Evolutionary conservation across 2,888 invertebrate species (phyloP), one percentile per base, ranked within the genome.

Genomic region (Melitaea athalia): DNA sequence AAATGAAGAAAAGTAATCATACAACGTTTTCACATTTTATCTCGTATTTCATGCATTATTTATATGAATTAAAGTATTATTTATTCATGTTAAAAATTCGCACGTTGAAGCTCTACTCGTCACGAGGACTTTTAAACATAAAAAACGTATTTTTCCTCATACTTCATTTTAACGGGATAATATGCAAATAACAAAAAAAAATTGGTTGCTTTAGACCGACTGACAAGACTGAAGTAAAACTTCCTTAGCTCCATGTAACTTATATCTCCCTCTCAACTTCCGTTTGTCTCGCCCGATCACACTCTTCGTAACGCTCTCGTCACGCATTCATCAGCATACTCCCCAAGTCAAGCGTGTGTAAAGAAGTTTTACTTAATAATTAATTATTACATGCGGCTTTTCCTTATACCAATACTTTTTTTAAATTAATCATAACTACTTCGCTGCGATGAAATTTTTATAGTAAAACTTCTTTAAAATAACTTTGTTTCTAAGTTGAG

Each of bases 201-300:
- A 33, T 33, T 45, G 62, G 53, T 45, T 43, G 47, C 55, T 55
- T 64, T 63, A 50, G 59, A 42, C 11, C 59, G 62, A 24, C 24
- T 24, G 24, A 24, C 62, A 62, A 65, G 55, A 61, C 59, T 59
- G 38, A 57, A 63, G 11, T 11, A n/a, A n/a, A n/a, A n/a, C 24
- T 31, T 52, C 11, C 11, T 24, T 52, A 50, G 15, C 12, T 52
- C 24, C 24, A 24, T 24, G 1, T 24, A 24, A 24, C 24, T 24
- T 24, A 24, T 24, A 24, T 24, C 24, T 24, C 24, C 24, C 24
- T 24, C 24, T 24, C 24, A 24, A 24, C 24, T 24, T 24, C 24
- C 24, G 3, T 24, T 24, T 24, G 24, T 1, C 24, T 24, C 24
- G 24, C 24, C 24, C 24, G 24, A 24, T 24, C 24, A 24, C 24